Evolutionary conservation across 2,113 vertebrate species (phyloP).

Genomic region (Cavia aperea): DNA sequence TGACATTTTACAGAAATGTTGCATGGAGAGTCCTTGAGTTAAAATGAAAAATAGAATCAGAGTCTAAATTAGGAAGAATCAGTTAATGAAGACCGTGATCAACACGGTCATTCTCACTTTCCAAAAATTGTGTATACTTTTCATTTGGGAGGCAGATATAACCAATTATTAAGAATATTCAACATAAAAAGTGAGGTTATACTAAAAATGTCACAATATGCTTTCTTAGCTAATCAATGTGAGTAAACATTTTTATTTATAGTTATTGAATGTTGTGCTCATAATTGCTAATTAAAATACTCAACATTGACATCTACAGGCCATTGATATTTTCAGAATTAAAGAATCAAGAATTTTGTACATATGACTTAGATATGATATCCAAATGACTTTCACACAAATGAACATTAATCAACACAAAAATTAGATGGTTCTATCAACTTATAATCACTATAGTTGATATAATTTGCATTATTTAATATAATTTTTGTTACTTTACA

Average conservation of each 20-base stretch:
- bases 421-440: not conserved
- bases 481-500: not conserved
- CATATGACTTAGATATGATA: not conserved
- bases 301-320: not conserved
- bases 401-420: conserved; percentile 9
- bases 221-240: conserved; percentile 5
- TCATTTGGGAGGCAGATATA: not conserved
- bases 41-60: not conserved
- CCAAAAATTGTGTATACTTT: conserved; percentile 14
- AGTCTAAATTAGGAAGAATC: not conserved
- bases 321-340: not conserved
- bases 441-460: not conserved
- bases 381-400: not conserved
- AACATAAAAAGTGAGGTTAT: not conserved
- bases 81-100: not conserved
- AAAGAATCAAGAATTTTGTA: not conserved
- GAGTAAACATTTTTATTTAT: conserved; percentile 20
- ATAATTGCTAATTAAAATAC: conserved; percentile 1
- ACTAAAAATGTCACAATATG: not conserved
- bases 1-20: not conserved
- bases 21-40: not conserved
- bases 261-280: not conserved
- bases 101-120: not conserved
- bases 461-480: not conserved
- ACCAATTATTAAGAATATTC: not conserved